phyloP scores from a whole-genome alignment of 2,888 invertebrate genomes.

The Corbicula japonica region DNA sequence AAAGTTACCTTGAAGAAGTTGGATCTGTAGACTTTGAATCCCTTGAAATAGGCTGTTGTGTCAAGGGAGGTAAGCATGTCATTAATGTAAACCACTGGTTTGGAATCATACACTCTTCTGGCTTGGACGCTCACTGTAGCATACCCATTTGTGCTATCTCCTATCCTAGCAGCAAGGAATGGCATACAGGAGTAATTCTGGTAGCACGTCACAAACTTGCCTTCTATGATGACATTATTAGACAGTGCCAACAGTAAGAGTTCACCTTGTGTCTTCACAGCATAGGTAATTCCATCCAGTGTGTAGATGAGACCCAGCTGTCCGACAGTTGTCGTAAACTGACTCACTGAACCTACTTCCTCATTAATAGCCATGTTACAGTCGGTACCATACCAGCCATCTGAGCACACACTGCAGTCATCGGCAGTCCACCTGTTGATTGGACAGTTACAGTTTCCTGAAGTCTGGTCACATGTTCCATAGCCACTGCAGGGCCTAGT shows the following conservation, averaged over 20 bases:
- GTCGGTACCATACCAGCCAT: constrained; percentile 70
- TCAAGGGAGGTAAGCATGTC: constrained; percentile 56
- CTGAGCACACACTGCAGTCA: constrained; percentile 71
- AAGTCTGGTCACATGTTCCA: constrained; percentile 71
- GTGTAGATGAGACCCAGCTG: constrained; percentile 69
- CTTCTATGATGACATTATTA: constrained; percentile 68
- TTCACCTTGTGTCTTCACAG: constrained; percentile 63
- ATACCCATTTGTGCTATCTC: constrained; percentile 66
- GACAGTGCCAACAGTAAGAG: constrained; percentile 66
- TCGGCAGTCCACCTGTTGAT: constrained; percentile 62
- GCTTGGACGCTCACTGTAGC: constrained; percentile 67
- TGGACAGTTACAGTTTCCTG: constrained; percentile 73
- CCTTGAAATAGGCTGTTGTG: constrained; percentile 64
- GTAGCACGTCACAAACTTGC: constrained; percentile 74
- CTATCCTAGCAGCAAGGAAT: constrained; percentile 69
- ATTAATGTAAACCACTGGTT: constrained; percentile 67
- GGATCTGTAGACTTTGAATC: constrained; percentile 62
- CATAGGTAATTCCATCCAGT: constrained; percentile 70
- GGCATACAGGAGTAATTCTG: constrained; percentile 73
- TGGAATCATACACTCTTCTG: constrained; percentile 35
- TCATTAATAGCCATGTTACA: constrained; percentile 69
- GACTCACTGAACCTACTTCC: neutral
- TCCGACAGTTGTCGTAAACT: constrained; percentile 50
- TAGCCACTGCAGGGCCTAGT: constrained; percentile 71
- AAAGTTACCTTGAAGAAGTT: constrained; percentile 58